Percentiles rank a stretch among this genome's conserved stretches.
These are phyloP conservation scores for Okapia johnstoni DNA, from an alignment of 2,113 vertebrate genomes.

Conservation along the genomic window DNA sequence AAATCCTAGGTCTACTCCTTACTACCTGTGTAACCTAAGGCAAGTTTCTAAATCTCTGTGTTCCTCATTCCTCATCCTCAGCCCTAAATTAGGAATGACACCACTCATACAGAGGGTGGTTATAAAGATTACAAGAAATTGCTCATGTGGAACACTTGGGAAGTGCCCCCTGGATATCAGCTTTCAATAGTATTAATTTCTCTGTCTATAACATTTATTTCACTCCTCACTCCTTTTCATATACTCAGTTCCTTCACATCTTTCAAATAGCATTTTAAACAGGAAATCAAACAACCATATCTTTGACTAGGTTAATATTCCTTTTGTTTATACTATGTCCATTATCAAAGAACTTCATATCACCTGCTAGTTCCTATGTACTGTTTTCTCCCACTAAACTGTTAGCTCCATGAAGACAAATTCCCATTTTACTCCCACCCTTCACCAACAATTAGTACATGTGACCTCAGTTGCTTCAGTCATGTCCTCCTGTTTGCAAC, in stretches of 20 bases:
- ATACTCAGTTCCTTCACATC: neutral
- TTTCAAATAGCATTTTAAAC: neutral
- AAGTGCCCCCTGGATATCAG: neutral
- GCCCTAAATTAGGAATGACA: neutral
- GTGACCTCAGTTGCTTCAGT: neutral
- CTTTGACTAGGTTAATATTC: neutral
- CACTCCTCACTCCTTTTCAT: neutral
- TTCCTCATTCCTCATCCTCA: neutral
- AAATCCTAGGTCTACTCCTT: neutral
- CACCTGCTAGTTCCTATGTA: neutral
- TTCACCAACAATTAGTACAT: neutral
- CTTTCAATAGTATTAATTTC: neutral
- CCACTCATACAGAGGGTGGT: neutral
- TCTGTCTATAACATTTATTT: neutral
- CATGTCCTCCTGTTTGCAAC: neutral
- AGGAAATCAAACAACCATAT: neutral
- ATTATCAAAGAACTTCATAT: neutral
- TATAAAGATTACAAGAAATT: neutral
- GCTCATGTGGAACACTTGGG: neutral
- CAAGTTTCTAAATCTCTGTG: neutral
- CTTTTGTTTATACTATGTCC: neutral
- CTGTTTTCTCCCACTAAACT: neutral
- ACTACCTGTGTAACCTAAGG: neutral
- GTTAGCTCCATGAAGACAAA: neutral
- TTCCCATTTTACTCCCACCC: neutral